Percentiles rank a stretch among this genome's conserved stretches.
phyloP scores from a whole-genome alignment of 2,113 vertebrate species.

The Perca flavescens region DNA sequence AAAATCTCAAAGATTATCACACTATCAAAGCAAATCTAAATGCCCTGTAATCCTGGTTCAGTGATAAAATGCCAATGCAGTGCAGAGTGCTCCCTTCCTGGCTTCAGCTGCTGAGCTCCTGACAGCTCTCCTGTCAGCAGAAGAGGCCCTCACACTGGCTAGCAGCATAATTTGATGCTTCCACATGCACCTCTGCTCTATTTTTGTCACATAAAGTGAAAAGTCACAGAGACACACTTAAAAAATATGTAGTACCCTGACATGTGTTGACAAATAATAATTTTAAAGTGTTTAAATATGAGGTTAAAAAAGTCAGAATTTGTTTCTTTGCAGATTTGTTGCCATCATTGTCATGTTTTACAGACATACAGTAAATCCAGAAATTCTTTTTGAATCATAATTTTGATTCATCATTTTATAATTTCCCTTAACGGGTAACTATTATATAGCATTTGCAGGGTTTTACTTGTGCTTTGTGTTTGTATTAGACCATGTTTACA shows the following conservation, averaged over 20 bases:
- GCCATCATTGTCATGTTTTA: not conserved
- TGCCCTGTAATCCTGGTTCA: slow-evolving; percentile 20
- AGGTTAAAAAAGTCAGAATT: too few relatives aligned
- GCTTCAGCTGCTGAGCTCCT: slow-evolving; percentile 25
- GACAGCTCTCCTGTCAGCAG: slow-evolving; percentile 12
- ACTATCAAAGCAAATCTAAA: slow-evolving; percentile 40
- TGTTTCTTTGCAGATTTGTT: not conserved
- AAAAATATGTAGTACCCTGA: not conserved
- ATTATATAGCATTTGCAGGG: too few relatives aligned
- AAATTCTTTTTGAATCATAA: not conserved
- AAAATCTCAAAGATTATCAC: slow-evolving; percentile 40
- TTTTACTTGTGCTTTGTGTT: too few relatives aligned
- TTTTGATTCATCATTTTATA: not conserved
- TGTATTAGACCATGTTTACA: too few relatives aligned
- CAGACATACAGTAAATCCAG: not conserved
- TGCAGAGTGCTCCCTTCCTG: not conserved
- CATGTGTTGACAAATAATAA: not conserved
- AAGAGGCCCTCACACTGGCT: not conserved
- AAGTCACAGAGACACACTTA: not conserved
- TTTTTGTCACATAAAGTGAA: not conserved
- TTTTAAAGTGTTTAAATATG: too few relatives aligned
- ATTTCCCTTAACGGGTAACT: not conserved
- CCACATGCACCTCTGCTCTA: not conserved
- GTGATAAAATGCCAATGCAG: slow-evolving; percentile 23
- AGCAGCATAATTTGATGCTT: not conserved